Evolutionary conservation across 2,113 vertebrate species (phyloP), one percentile per base, ranked within the genome.

Genomic region (Poeciliopsis retropinna): DNA sequence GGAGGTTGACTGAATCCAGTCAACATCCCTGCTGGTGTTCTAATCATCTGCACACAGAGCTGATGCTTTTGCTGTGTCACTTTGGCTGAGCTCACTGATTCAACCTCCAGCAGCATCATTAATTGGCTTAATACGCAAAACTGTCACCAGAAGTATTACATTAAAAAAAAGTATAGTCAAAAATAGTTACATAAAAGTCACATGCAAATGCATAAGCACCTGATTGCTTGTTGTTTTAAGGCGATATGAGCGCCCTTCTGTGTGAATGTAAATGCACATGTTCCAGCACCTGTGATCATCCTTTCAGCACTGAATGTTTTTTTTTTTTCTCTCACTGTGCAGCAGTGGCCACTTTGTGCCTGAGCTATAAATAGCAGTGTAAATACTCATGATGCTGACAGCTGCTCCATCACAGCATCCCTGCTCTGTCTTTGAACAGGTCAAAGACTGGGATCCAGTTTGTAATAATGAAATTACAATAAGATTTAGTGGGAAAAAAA

Each of bases 321-420:
- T 81, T 81, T 75, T 54, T 47, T 47, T 85, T 85, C 71, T 85
- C 76, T 85, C 77, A 64, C 27, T 71, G 75, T 79, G 69, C 61
- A 57, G 73, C 1, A 63, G 19, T 27, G 29, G 80, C 76, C 62
- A 81, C 87, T 81, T 75, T 82, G 72, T 87, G 71, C 70, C 73
- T 0, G 44, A 67, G 65, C 87, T 92, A 93, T 90, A 75, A 91
- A 92, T 92, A 91, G 85, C 78, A 17, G 3, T 7, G 30, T 74
- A 88, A 82, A 91, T 76, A 86, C 67, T 60, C 77, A 70, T 47
- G 76, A 78, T 75, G 86, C 68, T 75, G 84, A 83, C 91, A 89
- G 89, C 87, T 90, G 86, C 89, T 91, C 87, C 84, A 87, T 90
- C 85, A 91, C 87, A 86, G 81, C 8, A 29, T 60, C 27, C 15